Evolutionary conservation across 2,888 invertebrate genomes (phyloP), one percentile per base, ranked within the genome.

Genomic region (Rhingia rostrata): DNA sequence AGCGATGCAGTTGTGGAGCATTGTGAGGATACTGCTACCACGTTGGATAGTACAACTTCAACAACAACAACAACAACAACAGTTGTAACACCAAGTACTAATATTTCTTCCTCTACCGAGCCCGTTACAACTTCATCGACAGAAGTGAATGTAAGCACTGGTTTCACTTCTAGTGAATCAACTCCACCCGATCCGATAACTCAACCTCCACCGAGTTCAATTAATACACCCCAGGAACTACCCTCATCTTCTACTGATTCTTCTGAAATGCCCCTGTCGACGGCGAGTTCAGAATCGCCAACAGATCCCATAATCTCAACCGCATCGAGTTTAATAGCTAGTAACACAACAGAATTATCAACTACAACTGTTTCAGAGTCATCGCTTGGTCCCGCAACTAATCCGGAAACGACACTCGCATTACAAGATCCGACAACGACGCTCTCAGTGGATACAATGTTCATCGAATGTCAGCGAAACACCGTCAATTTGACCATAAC

Each of bases 391-490:
- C 6, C 5, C 2, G 4, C 14, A 9, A 12, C 12, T 3, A 49
- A 45, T 1, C 35, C 58, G 35, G 54, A 14, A 41, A 83, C 83
- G 12, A 79, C 78, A 7, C 56, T 63, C 1, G 73, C 73, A 5
- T 33, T 69, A 35, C 73, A 78, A 47, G 72, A 78, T 39, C 33
- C 66, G 37, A 73, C 56, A 5, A 79, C 83, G 1, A 83, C 83
- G 0, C 5, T 58, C 7, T 47, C 83, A 6, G 33, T 61, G 30
- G 67, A 69, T 4, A 39, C 45, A 0, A 58, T 83, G 3, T 39
- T 56, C 7, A 47, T 83, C 14, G 53, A 74, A 64, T 83, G 83
- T 32, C 7, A 56, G 22, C 43, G 64, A 4, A 22, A 74, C 14
- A 47, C 33, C 2, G 0, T 9, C 9, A 10, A 51, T 5, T n/a